Base-by-base conservation (phyloP, 2,797 vertebrate species). In the Aeoliscus strigatus region DNA sequence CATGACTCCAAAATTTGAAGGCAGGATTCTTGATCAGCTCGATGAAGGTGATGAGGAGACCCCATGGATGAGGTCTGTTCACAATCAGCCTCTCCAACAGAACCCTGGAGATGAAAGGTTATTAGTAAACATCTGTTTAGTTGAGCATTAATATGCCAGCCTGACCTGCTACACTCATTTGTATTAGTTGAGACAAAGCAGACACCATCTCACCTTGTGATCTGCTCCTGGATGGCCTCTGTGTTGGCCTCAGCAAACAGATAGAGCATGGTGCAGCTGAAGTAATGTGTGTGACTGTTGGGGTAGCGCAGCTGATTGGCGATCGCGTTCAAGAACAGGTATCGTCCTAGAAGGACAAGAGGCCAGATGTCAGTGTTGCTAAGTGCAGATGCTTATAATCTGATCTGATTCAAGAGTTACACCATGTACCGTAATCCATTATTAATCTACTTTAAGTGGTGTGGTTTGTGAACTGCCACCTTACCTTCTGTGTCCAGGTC, bases 1-100 rank as follows among this genome's bases (percentile, higher is more conserved):
- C 96, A 6, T 99, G 96, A 84, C 96, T 98, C 96, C 96, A 99
- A 87, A 99, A 99, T 66, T 99, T 99, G 83, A 99, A 99, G 0
- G 96, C 96, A 52, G 96, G 96, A 46, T 99, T 99, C 89, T 99
- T 99, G 71, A 99, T 99, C 77, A 99, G 89, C 86, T 99, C 96
- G 14, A 98, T 99, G 82, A 99, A 99, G 39, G 96, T 99, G 79
- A 99, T 99, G 39, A 99, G 94, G 51, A 99, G 93, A 55, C 96
- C 96, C 96, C 96, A 99, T 1, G 96, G 96, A 70, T 99, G 96
- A 57, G 96, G 96, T 81, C 96, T 89, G 90, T 99, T 99, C 82
- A 99, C 96, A 43, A 99, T 99, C 85, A 99, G 85, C 79, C 96
- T 85, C 87, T 99, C 96, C 86, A 99, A 78, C 51, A 99, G 89